A percentile compares a stretch with the other conserved stretches of the same genome.
phyloP scores from a whole-genome alignment of 2,888 invertebrate genomes.

The Lagria hirta region DNA sequence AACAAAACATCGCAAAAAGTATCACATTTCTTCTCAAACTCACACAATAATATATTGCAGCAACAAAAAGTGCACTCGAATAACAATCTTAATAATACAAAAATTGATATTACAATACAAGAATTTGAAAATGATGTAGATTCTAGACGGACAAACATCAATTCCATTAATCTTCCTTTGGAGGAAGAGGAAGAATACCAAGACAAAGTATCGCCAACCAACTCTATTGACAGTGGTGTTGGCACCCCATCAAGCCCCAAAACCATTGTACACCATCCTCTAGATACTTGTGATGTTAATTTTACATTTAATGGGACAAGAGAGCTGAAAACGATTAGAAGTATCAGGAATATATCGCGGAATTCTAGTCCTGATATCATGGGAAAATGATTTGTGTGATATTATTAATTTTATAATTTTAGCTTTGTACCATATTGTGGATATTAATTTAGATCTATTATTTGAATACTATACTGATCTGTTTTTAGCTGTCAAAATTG shows the following conservation, averaged over 20 bases:
- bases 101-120: constrained; percentile 50
- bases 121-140: constrained; percentile 39
- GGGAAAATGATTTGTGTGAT: constrained; percentile 36
- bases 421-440: too few species aligned
- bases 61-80: constrained; percentile 58
- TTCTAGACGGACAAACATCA: constrained; percentile 24
- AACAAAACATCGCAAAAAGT: constrained; percentile 29
- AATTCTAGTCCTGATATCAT: constrained; percentile 45
- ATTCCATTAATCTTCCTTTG: constrained; percentile 39
- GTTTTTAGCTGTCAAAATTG: too few species aligned
- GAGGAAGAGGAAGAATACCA: constrained; percentile 21
- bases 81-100: constrained; percentile 28
- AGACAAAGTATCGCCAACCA: constrained; percentile 44
- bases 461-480: too few species aligned
- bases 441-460: too few species aligned
- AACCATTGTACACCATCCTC: constrained; percentile 59
- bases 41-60: constrained; percentile 69
- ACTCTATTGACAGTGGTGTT: constrained; percentile 63
- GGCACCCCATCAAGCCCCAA: constrained; percentile 64
- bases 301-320: constrained; percentile 80
- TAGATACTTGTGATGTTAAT: constrained; percentile 77
- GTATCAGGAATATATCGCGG: constrained; percentile 37
- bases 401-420: too few species aligned
- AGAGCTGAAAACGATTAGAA: constrained; percentile 72
- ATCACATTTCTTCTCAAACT: constrained; percentile 66